These are phyloP conservation scores for Drosophila kikkawai DNA, from an alignment of 1,140 invertebrate genomes.

Conservation along the genomic window DNA sequence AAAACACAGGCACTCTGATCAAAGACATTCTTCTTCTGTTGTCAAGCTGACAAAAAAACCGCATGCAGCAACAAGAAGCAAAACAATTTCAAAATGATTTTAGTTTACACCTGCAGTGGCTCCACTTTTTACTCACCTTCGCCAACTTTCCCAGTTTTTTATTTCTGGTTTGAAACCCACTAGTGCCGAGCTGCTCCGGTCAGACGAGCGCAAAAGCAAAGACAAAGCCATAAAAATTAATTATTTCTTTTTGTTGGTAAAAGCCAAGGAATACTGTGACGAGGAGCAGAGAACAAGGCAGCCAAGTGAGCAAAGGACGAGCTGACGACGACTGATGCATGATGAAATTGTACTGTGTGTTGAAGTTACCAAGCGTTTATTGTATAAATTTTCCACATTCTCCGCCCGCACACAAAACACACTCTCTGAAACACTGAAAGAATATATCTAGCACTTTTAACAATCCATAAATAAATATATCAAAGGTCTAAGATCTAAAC, in stretches of 20 bases:
- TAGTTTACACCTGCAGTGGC: conserved; percentile 59
- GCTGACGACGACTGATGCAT: conserved; percentile 63
- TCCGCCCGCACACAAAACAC: conserved; percentile 1
- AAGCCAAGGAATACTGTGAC: conserved; percentile 37
- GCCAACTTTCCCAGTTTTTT: neutral
- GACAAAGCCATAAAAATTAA: conserved; percentile 72
- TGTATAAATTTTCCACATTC: conserved; percentile 66
- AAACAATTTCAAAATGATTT: conserved; percentile 60
- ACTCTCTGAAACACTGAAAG: neutral
- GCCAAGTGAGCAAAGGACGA: conserved; percentile 25
- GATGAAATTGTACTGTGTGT: conserved; percentile 67
- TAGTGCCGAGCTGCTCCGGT: neutral
- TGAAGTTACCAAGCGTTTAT: conserved; percentile 55
- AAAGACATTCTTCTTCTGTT: conserved; percentile 7
- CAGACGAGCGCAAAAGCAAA: conserved; percentile 13
- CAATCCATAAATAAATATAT: too few species aligned
- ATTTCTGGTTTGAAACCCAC: neutral
- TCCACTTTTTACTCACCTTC: conserved; percentile 7
- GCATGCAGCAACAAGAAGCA: conserved; percentile 11
- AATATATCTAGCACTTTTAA: neutral
- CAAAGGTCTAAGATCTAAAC: too few species aligned
- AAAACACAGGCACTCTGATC: neutral
- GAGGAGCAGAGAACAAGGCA: conserved; percentile 22
- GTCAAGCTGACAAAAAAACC: conserved; percentile 5
- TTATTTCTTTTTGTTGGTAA: conserved; percentile 59